Base-by-base conservation (phyloP, 2,888 invertebrate genomes). In the Boloria euphrosyne region DNA sequence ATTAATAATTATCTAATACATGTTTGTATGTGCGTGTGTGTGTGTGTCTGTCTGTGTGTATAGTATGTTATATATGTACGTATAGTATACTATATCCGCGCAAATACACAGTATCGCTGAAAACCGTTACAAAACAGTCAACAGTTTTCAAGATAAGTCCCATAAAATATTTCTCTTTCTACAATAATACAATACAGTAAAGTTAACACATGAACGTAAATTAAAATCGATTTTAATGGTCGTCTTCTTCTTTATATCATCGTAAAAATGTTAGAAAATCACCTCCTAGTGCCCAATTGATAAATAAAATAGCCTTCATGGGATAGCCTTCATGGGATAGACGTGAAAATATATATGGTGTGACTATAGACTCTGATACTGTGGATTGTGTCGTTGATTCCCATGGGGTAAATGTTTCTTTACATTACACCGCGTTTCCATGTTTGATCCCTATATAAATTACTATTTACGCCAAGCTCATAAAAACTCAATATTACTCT, bases 181-280 rank as follows among this genome's bases (percentile, higher is more conserved):
- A 47, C 47, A 59, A 59, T 59, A 49, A 59, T 59, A 59, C 59
- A n/a, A n/a, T 31, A 59, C 52, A 66, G 61, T 66, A 67, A 73
- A 71, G 59, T 47, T 59, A 66, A 66, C 68, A 69, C 66, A 67
- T 54, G 55, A 59, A 66, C 70, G 73, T 72, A 69, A 72, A 75
- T 71, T 38, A 75, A 73, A 73, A 74, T 74, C 69, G 67, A 74
- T 74, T 73, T 75, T 69, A 67, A 72, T 65, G 69, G 62, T 64
- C 65, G 66, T 68, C 67, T 69, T 66, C 67, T 67, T 67, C 64
- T 71, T 71, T 70, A 69, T 70, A 65, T 47, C 68, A 63, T 68
- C 66, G 69, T 71, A 69, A 73, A 71, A 71, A 67, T 70, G 71
- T 66, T 61, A 59, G 65, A 64, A 58, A 67, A 72, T 68, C 68